These are phyloP conservation scores for Resseliella maxima DNA, from an alignment of 2,888 invertebrate genomes.

Conservation along the genomic window DNA sequence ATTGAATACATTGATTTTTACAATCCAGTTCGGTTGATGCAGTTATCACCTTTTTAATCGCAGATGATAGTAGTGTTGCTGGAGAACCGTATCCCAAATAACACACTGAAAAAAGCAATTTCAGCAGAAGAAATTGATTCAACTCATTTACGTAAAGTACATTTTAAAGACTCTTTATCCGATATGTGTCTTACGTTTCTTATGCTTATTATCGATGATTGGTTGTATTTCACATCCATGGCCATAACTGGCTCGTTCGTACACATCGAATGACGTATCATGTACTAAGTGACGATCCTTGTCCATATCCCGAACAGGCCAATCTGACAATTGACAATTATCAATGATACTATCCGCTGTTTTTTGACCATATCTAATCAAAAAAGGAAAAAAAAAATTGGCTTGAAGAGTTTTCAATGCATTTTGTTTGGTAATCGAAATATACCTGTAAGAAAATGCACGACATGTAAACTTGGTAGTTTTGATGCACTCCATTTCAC, in stretches of 20 bases:
- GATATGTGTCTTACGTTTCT: conserved; percentile 64
- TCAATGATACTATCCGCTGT: conserved; percentile 74
- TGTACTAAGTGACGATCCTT: conserved; percentile 71
- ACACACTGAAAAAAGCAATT: conserved; percentile 71
- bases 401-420: too few relatives aligned
- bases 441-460: conserved; percentile 80
- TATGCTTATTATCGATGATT: conserved; percentile 67
- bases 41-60: conserved; percentile 75
- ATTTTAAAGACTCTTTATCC: too few relatives aligned
- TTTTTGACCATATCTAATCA: conserved; percentile 77
- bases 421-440: conserved; percentile 54
- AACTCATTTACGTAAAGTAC: too few relatives aligned
- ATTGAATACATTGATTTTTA: conserved; percentile 75
- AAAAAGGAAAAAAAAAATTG: conserved; percentile 5
- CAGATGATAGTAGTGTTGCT: conserved; percentile 75
- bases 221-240: conserved; percentile 82
- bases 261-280: conserved; percentile 78
- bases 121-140: conserved; percentile 31
- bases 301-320: conserved; percentile 76
- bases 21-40: conserved; percentile 76
- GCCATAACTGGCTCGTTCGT: conserved; percentile 84
- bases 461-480: conserved; percentile 80
- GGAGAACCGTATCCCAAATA: conserved; percentile 83
- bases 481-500: conserved; percentile 82
- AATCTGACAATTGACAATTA: conserved; percentile 83